Percentiles rank a stretch among this genome's conserved stretches.
phyloP scores from a whole-genome alignment of 2,888 invertebrate species.

The Lithophane semibrunnea region DNA sequence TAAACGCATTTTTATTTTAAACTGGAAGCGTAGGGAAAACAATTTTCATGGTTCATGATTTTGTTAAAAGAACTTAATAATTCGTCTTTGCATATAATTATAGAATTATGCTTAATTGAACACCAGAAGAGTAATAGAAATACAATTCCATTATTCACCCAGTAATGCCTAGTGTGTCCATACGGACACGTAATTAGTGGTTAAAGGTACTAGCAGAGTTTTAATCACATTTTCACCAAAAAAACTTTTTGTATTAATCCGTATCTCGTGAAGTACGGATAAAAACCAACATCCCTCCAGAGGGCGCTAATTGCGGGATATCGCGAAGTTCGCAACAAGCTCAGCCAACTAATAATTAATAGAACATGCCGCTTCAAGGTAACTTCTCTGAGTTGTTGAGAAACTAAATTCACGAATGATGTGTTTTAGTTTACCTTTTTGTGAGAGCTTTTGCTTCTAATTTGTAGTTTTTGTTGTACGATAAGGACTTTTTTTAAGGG shows the following conservation, averaged over 20 bases:
- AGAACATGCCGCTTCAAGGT: constrained; percentile 61
- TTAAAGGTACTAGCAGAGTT: not conserved
- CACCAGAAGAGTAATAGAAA: not conserved
- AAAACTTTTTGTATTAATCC: constrained; percentile 15
- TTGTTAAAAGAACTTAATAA: not conserved
- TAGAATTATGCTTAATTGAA: not conserved
- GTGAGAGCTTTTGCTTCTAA: not conserved
- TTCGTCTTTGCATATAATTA: not conserved
- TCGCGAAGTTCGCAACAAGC: constrained; percentile 61
- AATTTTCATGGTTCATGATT: not conserved
- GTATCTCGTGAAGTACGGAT: constrained; percentile 36
- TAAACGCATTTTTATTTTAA: not conserved
- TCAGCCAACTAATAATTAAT: constrained; percentile 66
- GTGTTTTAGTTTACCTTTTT: constrained; percentile 37
- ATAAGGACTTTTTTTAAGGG: not conserved
- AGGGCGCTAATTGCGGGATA: constrained; percentile 61
- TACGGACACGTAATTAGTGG: too few relatives aligned
- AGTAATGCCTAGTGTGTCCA: too few relatives aligned
- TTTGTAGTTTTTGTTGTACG: not conserved
- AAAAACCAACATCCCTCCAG: constrained; percentile 55
- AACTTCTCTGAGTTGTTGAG: constrained; percentile 45
- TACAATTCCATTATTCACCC: not conserved
- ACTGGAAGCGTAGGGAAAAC: not conserved
- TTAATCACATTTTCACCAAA: constrained; percentile 4
- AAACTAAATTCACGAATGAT: constrained; percentile 47